Conservation (phyloP, 2,113 vertebrate genomes). For the Tympanuchus pallidicinctus region DNA sequence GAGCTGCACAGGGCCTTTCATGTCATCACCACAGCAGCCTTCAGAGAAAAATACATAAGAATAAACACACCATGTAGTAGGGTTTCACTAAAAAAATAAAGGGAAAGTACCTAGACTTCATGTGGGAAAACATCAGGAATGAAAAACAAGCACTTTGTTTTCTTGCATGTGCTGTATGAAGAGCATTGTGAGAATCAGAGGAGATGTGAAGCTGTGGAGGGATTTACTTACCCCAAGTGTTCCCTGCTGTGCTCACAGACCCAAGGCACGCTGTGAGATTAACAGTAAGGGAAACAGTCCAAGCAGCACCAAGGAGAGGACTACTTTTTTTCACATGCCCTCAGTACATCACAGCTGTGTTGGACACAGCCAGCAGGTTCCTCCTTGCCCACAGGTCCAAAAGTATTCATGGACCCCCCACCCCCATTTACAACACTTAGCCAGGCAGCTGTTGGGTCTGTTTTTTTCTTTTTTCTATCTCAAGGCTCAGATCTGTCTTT, state of each 20-base stretch:
- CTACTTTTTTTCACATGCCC: not conserved
- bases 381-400: not conserved
- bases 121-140: constrained; percentile 30
- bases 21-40: not conserved
- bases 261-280: not conserved
- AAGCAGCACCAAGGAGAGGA: not conserved
- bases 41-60: not conserved
- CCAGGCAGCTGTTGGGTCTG: not conserved
- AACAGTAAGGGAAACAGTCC: not conserved
- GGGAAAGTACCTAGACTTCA: not conserved
- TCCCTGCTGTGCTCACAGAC: not conserved
- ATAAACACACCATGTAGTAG: not conserved
- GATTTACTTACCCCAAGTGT: not conserved
- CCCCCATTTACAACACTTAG: not conserved
- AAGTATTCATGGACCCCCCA: not conserved
- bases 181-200: not conserved
- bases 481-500: not conserved
- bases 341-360: not conserved
- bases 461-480: not conserved
- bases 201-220: not conserved
- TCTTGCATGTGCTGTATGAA: constrained; percentile 4
- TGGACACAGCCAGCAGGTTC: not conserved
- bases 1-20: not conserved
- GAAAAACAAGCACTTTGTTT: not conserved
- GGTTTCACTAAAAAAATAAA: not conserved